Evolutionary conservation across 2,797 vertebrate species (phyloP).

Genomic region (Botia almorhae): DNA sequence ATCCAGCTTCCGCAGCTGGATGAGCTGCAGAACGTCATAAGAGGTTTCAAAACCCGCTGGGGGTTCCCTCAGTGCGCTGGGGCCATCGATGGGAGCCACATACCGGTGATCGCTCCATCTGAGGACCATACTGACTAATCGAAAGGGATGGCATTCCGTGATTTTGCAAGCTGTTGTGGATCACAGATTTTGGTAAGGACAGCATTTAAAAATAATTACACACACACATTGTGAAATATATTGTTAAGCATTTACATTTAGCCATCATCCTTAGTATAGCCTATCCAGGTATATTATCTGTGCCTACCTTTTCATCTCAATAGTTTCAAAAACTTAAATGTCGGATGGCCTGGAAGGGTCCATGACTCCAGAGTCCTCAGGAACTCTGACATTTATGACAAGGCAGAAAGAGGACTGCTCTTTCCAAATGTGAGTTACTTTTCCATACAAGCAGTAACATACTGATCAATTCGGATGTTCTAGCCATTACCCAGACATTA

Average conservation of each 20-base stretch:
- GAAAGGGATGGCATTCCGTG: slow-evolving; percentile 10
- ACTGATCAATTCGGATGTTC: neutral
- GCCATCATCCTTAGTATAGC: no score
- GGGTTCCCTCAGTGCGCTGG: slow-evolving; percentile 6
- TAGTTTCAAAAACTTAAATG: slow-evolving; percentile 11
- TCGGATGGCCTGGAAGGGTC: slow-evolving; percentile 39
- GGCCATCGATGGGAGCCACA: neutral
- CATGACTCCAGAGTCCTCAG: slow-evolving; percentile 31
- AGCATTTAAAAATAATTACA: neutral
- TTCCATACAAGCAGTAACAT: neutral
- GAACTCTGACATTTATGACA: slow-evolving; percentile 18
- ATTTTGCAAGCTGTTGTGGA: slow-evolving; percentile 18
- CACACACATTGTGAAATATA: no score
- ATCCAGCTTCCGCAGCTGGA: neutral
- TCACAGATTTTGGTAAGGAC: neutral
- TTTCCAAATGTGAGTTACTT: slow-evolving; percentile 8
- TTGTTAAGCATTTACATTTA: no score
- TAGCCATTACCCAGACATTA: no score
- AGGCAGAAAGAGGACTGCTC: slow-evolving; percentile 18
- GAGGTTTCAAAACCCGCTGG: slow-evolving; percentile 20
- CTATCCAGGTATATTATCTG: no score
- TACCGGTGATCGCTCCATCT: slow-evolving; percentile 12
- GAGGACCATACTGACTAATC: slow-evolving; percentile 4
- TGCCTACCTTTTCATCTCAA: neutral
- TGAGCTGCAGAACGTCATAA: neutral